phyloP scores from a whole-genome alignment of 2,797 vertebrate species.

The Lemur catta region DNA sequence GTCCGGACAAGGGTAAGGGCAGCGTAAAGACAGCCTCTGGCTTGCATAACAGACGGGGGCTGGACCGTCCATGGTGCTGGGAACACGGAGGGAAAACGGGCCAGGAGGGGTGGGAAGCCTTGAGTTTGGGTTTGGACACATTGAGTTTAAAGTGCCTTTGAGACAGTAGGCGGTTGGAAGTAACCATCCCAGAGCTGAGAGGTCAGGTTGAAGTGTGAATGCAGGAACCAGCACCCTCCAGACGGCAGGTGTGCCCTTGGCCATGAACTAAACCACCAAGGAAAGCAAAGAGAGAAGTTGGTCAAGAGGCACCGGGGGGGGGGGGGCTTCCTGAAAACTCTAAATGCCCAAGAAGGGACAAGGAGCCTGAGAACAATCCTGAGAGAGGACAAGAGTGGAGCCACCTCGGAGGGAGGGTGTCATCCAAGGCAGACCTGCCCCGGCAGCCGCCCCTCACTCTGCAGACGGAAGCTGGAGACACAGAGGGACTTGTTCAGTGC shows the following conservation, averaged over 20 bases:
- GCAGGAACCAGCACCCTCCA: too few relatives aligned
- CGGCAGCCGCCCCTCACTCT: background rate
- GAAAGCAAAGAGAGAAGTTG: background rate
- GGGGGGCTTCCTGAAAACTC: background rate
- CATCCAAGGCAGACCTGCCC: background rate
- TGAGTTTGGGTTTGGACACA: background rate
- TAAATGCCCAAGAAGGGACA: background rate
- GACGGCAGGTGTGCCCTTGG: background rate
- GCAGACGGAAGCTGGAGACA: accelerated
- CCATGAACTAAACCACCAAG: background rate
- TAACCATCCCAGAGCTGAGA: background rate
- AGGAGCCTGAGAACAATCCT: background rate
- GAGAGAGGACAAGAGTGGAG: background rate
- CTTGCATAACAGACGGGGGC: background rate
- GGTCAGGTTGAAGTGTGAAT: background rate
- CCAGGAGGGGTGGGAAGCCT: too few relatives aligned
- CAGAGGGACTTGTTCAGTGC: background rate
- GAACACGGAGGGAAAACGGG: background rate
- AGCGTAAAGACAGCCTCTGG: background rate
- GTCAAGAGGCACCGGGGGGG: background rate
- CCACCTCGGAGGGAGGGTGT: accelerated
- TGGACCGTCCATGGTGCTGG: background rate
- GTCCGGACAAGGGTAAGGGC: background rate
- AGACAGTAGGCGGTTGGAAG: too few relatives aligned
- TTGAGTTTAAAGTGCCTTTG: background rate